These are phyloP conservation scores for Coreius guichenoti DNA, from an alignment of 2,797 vertebrate genomes.

Conservation along the genomic window DNA sequence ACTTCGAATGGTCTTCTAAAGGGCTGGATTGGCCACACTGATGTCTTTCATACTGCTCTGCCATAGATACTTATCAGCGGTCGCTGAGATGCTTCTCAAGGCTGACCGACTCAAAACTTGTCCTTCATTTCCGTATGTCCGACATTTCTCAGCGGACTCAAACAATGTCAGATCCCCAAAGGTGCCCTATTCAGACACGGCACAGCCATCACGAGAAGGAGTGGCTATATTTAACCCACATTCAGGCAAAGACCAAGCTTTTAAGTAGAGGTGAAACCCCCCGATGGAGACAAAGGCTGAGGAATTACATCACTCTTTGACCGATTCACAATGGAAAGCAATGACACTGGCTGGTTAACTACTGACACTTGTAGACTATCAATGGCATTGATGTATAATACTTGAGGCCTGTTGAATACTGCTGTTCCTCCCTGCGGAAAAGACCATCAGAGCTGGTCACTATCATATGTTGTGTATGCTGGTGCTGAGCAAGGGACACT, in stretches of 20 bases:
- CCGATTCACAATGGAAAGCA: slow-evolving; percentile 20
- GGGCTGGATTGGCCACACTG: slow-evolving; percentile 44
- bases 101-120: slow-evolving; percentile 59
- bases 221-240: slow-evolving; percentile 54
- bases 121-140: slow-evolving; percentile 47
- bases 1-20: slow-evolving; percentile 46
- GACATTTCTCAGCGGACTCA: slow-evolving; percentile 60
- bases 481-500: neutral
- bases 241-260: slow-evolving; percentile 63
- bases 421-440: slow-evolving; percentile 13
- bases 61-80: slow-evolving; percentile 65
- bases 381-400: slow-evolving; percentile 16
- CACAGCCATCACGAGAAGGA: slow-evolving; percentile 21
- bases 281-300: slow-evolving; percentile 48
- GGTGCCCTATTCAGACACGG: slow-evolving; percentile 25
- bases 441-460: neutral
- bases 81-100: slow-evolving; percentile 52
- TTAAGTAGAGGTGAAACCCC: slow-evolving; percentile 56
- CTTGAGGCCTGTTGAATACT: slow-evolving; percentile 37
- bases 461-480: neutral
- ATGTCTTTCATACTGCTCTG: slow-evolving; percentile 56
- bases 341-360: slow-evolving; percentile 18
- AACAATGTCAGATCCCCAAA: slow-evolving; percentile 62
- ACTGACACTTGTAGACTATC: slow-evolving; percentile 32
- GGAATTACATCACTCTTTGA: slow-evolving; percentile 37